These are phyloP conservation scores for Cheilosia vernalis DNA, from an alignment of 2,888 invertebrate species.

Conservation along the genomic window DNA sequence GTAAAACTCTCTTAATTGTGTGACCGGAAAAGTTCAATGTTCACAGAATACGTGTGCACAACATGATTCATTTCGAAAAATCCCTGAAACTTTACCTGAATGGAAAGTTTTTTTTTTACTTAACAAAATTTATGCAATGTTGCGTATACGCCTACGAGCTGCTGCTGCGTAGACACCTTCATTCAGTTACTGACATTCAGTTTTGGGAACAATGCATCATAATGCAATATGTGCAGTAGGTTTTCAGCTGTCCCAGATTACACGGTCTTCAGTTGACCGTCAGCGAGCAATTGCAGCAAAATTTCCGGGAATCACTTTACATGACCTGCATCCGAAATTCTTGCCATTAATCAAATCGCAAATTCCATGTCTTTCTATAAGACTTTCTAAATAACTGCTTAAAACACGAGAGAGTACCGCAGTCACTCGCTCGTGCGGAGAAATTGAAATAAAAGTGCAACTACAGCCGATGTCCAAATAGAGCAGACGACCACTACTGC, in stretches of 20 bases:
- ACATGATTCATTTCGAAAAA: not conserved
- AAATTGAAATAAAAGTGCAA: slow-evolving; percentile 62
- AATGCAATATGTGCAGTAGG: not conserved
- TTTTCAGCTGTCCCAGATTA: not conserved
- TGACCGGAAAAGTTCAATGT: too few species aligned
- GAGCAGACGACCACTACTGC: slow-evolving; percentile 15
- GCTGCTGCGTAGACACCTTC: too few species aligned
- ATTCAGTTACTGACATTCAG: not conserved
- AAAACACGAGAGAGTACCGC: slow-evolving; percentile 26
- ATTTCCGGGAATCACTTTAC: slow-evolving; percentile 28
- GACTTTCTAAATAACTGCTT: slow-evolving; percentile 66
- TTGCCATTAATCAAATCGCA: slow-evolving; percentile 49
- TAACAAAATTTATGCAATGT: not conserved
- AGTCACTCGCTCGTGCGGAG: slow-evolving; percentile 40
- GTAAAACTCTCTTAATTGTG: too few species aligned
- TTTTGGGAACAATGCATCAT: not conserved
- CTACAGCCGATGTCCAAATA: slow-evolving; percentile 45
- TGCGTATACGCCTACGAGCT: slow-evolving; percentile 5
- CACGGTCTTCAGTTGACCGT: not conserved
- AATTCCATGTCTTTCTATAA: slow-evolving; percentile 21
- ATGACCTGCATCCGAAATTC: slow-evolving; percentile 31
- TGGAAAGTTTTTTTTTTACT: not conserved
- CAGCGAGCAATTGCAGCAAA: slow-evolving; percentile 8
- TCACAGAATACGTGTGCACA: not conserved
- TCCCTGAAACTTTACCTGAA: not conserved